phyloP scores from a whole-genome alignment of 1,140 invertebrate species.

The Papilio dardanus region DNA sequence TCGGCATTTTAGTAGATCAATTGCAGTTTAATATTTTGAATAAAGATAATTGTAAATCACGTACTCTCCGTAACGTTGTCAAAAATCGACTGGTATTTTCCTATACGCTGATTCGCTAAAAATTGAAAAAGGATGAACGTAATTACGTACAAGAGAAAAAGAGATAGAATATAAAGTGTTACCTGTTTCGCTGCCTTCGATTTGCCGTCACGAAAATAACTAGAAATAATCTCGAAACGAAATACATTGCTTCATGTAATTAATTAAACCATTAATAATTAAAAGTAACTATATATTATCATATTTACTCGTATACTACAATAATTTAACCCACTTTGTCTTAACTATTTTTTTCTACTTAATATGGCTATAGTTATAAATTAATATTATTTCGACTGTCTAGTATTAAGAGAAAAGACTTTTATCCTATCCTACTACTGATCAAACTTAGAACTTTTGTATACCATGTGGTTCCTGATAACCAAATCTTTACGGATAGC shows the following conservation, averaged over 20 bases:
- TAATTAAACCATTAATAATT: too few species aligned
- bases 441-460: neutral
- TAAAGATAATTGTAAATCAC: conserved; percentile 32
- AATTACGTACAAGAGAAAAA: conserved; percentile 43
- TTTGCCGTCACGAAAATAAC: neutral
- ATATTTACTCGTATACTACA: too few species aligned
- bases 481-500: neutral
- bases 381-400: neutral
- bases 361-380: neutral
- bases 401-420: neutral
- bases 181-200: neutral
- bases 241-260: neutral
- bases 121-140: conserved; percentile 26
- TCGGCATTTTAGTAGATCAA: conserved; percentile 70
- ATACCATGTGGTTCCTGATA: neutral
- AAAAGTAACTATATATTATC: too few species aligned
- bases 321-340: too few species aligned
- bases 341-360: too few species aligned
- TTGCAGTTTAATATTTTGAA: conserved; percentile 10
- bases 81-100: conserved; percentile 52
- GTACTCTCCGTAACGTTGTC: conserved; percentile 39
- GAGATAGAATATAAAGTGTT: conserved; percentile 33
- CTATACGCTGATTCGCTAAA: neutral
- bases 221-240: neutral
- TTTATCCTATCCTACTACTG: neutral